Evolutionary conservation across 1,140 invertebrate genomes (phyloP), one percentile per base, ranked within the genome.

Genomic region (Macrosteles quadrilineatus): DNA sequence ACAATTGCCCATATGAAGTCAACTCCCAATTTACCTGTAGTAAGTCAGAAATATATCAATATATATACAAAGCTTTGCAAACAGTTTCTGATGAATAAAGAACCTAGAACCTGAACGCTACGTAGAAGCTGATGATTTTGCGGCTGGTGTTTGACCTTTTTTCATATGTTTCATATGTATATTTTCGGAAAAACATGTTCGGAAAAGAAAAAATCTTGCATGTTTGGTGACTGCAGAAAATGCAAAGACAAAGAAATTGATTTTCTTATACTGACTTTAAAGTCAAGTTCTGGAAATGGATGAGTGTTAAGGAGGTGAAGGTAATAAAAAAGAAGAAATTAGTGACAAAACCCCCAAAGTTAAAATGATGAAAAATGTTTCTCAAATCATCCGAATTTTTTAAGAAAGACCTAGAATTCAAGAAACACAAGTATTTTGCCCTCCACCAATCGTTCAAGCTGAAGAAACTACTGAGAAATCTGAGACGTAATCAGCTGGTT

Each of bases 401-500:
- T 43, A 43, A 43, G 40, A 43, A 43, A 43, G 40, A 43, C 40
- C 40, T 43, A 43, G 40, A 53, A 53, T 53, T 53, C 6, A 53
- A 9, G 47, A 19, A 4, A 53, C 47, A 53, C n/a, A 53, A 53
- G 47, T 53, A 53, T 4, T 53, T 53, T 53, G 4, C 47, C n/a
- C 47, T 53, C 47, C 47, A 53, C 47, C 47, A 53, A 53, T 53
- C 47, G n/a, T 53, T 53, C 47, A 53, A 53, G 47, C 47, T 53
- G 47, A 53, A 53, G 40, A 43, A 43, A 43, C 40, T 43, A 25
- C 47, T 53, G 47, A 53, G n/a, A 53, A 53, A 53, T 53, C 47
- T 53, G 47, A 53, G 23, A 53, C n/a, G 47, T 53, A 53, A 53
- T 53, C 47, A 53, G 47, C 6, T 53, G n/a, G 47, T 53, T 9